phyloP scores from a whole-genome alignment of 2,113 vertebrate species.

The Channa argus region DNA sequence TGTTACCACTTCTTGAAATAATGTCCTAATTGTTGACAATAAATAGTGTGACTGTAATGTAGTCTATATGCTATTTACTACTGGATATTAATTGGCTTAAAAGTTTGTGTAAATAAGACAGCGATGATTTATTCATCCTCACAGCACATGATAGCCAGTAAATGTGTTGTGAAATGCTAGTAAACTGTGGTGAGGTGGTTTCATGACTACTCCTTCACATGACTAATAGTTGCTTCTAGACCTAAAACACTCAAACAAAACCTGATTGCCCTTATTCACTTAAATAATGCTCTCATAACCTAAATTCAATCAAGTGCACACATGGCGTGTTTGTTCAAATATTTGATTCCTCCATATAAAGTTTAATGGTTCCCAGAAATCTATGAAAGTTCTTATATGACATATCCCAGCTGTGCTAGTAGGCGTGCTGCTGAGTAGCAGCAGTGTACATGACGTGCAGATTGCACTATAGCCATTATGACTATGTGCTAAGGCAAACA shows the following conservation, averaged over 20 bases:
- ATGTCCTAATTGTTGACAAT: not conserved
- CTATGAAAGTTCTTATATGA: not conserved
- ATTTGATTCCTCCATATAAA: slow-evolving; percentile 10
- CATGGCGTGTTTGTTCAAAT: slow-evolving; percentile 11
- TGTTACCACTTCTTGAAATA: slow-evolving; percentile 17
- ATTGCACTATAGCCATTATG: not conserved
- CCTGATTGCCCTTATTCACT: not conserved
- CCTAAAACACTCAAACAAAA: not conserved
- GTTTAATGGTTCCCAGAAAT: not conserved
- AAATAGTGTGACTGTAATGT: not conserved
- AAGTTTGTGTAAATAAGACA: not conserved
- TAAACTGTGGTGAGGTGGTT: not conserved
- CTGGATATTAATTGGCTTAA: not conserved
- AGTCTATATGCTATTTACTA: too few species aligned
- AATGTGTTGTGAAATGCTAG: slow-evolving; percentile 7
- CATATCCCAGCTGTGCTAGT: not conserved
- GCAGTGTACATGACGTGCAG: not conserved
- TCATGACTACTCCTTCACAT: not conserved
- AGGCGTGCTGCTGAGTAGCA: not conserved
- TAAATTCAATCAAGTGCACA: not conserved
- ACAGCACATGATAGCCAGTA: slow-evolving; percentile 52
- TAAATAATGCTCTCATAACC: too few species aligned
- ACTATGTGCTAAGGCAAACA: not conserved
- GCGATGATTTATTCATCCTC: not conserved
- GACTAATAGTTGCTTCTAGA: not conserved